phyloP scores from a whole-genome alignment of 2,113 vertebrate species.

The Dicrurus megarhynchus region DNA sequence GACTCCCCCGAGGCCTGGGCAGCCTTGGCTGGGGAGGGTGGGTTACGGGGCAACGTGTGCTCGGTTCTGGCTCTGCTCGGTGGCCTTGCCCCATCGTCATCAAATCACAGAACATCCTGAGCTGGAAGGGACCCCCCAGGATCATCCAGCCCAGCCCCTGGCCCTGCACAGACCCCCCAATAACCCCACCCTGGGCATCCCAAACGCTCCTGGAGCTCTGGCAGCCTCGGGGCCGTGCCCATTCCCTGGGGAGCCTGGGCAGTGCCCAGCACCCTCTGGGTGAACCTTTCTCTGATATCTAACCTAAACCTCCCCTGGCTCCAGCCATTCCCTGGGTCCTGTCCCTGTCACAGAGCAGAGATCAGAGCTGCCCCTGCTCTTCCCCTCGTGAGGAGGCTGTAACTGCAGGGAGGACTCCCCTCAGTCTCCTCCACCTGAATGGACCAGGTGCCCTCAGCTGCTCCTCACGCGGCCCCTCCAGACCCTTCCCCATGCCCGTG shows the following conservation, averaged over 20 bases:
- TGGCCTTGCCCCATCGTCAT: accelerated
- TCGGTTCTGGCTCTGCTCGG: accelerated
- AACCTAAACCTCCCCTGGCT: accelerated
- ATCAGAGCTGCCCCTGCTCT: too few species aligned
- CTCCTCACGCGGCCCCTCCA: neutral
- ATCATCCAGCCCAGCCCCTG: accelerated
- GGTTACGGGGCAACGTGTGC: accelerated
- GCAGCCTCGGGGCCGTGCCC: neutral
- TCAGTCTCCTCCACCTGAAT: neutral
- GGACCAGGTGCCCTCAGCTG: too few species aligned
- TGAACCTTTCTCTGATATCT: neutral
- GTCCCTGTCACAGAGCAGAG: neutral
- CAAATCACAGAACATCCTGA: accelerated
- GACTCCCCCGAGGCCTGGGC: neutral
- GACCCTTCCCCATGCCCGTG: neutral
- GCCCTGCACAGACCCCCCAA: neutral
- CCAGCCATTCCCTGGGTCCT: accelerated
- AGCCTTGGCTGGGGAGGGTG: neutral
- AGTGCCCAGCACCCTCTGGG: neutral
- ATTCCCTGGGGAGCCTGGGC: neutral
- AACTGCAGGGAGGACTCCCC: neutral
- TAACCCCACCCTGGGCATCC: neutral
- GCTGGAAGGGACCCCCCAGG: accelerated
- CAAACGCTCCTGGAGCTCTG: neutral
- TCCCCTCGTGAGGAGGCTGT: neutral